These are phyloP conservation scores for Cryptomyrus ogoouensis DNA, from an alignment of 2,113 vertebrate species.

Conservation along the genomic window DNA sequence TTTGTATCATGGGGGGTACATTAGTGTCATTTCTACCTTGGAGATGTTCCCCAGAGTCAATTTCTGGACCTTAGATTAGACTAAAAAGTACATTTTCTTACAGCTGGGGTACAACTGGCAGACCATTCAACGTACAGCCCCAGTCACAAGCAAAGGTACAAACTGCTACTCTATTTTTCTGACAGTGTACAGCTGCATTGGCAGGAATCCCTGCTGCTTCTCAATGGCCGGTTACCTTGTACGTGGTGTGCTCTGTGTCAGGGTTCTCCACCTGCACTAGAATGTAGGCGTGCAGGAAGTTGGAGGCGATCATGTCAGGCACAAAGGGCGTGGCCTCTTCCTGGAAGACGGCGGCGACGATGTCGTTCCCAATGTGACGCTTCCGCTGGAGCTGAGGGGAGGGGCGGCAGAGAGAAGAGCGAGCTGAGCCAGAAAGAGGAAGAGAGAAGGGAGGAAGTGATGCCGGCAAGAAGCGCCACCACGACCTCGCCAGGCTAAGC, in stretches of 20 bases:
- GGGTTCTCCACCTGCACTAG: conserved; percentile 77
- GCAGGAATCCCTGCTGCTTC: background rate
- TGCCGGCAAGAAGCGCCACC: background rate
- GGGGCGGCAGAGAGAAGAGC: background rate
- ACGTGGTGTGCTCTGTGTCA: conserved; percentile 50
- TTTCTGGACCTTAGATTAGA: too few relatives aligned
- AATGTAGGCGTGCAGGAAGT: conserved; percentile 89
- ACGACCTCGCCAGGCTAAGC: background rate
- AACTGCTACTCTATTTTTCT: too few relatives aligned
- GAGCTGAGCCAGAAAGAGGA: background rate
- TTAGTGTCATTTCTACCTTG: too few relatives aligned
- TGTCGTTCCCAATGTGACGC: conserved; percentile 93
- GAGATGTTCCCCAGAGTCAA: too few relatives aligned
- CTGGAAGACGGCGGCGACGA: conserved; percentile 87
- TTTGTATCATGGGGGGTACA: too few relatives aligned
- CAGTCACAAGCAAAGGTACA: too few relatives aligned
- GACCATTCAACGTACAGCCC: too few relatives aligned
- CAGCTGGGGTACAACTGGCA: too few relatives aligned
- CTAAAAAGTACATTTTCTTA: too few relatives aligned
- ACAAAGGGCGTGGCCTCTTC: conserved; percentile 90
- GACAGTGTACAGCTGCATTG: background rate
- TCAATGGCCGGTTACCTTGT: conserved; percentile 69
- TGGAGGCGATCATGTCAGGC: conserved; percentile 93
- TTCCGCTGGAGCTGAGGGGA: conserved; percentile 81
- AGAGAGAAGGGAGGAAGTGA: background rate